phyloP scores from a whole-genome alignment of 2,888 invertebrate genomes.

The Ariolimax columbianus region DNA sequence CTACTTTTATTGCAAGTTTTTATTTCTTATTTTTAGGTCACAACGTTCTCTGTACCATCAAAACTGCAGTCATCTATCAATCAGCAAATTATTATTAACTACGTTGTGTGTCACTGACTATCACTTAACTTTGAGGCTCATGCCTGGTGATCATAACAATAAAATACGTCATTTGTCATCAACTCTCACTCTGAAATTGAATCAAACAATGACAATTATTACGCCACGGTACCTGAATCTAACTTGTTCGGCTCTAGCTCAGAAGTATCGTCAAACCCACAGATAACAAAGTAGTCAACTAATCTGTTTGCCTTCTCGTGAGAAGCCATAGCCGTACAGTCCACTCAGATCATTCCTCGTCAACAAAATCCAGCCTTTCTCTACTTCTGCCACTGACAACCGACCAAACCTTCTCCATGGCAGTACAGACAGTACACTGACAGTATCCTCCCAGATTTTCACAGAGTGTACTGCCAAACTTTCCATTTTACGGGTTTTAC shows the following conservation, averaged over 20 bases:
- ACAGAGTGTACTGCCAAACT: background rate
- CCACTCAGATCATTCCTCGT: background rate
- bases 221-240: slow-evolving; percentile 84
- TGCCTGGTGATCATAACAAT: no score
- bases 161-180: no score
- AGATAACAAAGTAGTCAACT: slow-evolving; percentile 91
- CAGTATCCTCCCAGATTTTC: background rate
- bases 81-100: no score
- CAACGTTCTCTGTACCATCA: no score
- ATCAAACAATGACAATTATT: no score
- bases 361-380: background rate
- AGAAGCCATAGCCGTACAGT: slow-evolving; percentile 50
- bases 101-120: no score
- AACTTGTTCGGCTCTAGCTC: slow-evolving; percentile 94
- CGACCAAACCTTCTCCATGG: background rate
- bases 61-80: no score
- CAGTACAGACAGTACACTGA: slow-evolving; percentile 21
- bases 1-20: no score
- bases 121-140: no score
- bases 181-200: no score
- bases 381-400: background rate
- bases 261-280: slow-evolving; percentile 93
- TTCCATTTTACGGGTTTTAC: no score
- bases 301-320: slow-evolving; percentile 66
- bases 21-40: no score